phyloP scores from a whole-genome alignment of 2,113 vertebrate species.

The Butorides virescens region DNA sequence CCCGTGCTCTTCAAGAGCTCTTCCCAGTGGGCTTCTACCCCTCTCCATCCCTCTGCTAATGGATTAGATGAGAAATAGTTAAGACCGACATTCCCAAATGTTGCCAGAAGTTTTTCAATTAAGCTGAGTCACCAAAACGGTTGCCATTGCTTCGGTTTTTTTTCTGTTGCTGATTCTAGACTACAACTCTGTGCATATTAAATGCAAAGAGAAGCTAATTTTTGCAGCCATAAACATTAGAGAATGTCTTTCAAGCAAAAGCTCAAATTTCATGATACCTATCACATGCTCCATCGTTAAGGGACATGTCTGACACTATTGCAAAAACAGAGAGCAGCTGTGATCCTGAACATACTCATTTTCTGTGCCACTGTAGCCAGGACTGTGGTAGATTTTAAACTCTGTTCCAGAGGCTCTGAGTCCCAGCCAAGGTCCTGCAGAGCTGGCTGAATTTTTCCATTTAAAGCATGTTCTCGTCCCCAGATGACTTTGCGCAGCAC shows the following conservation, averaged over 20 bases:
- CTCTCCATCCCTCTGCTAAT: background rate
- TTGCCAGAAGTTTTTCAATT: background rate
- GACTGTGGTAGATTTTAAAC: constrained; percentile 12
- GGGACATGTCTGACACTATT: background rate
- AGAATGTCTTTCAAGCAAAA: background rate
- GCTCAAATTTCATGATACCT: background rate
- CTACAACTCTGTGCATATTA: background rate
- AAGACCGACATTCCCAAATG: background rate
- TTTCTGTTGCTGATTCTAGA: background rate
- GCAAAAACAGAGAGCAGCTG: constrained; percentile 23
- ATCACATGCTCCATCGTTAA: constrained; percentile 1
- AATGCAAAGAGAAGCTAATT: background rate
- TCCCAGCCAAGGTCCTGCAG: constrained; percentile 24
- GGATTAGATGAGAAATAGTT: background rate
- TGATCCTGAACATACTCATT: constrained; percentile 1
- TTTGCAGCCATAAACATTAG: background rate
- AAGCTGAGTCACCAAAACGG: background rate
- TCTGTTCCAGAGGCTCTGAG: constrained; percentile 8
- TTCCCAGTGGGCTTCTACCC: background rate
- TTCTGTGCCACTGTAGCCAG: constrained; percentile 12
- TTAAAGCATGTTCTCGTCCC: background rate
- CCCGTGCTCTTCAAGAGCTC: background rate
- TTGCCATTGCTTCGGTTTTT: background rate
- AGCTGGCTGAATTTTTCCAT: constrained; percentile 44
- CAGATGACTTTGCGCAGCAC: constrained; percentile 22